Evolutionary conservation across 1,140 invertebrate genomes (phyloP), one percentile per base, ranked within the genome.

Genomic region (Proales similis): DNA sequence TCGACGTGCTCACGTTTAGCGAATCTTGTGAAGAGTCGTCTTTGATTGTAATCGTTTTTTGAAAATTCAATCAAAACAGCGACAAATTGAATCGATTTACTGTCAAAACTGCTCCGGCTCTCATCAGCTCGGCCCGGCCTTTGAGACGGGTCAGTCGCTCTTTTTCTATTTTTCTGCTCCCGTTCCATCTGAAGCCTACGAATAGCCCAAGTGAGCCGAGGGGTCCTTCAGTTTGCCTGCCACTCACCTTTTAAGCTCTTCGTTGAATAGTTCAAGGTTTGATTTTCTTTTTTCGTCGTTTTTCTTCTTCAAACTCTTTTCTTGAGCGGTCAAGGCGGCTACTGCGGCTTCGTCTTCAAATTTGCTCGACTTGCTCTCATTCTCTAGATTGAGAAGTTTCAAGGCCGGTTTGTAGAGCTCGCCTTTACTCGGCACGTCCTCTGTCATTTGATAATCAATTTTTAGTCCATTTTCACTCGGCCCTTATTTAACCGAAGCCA

Each of bases 191-290:
- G 64, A 17, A 63, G 32, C 60, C 64, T 63, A 36, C 17, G 20
- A 65, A 24, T n/a, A n/a, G n/a, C n/a, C n/a, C n/a, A n/a, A 60
- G 46, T 30, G 48, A 26, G 12, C 4, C 29, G 42, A 46, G 39
- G 9, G 6, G 51, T 61, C 49, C 24, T 48, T 4, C 22, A 29
- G 26, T 24, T 32, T 2, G 20, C 6, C 33, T 20, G 11, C 14
- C 14, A 7, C n/a, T 43, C 11, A 76, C 74, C 66, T 65, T 70
- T 75, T 75, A 5, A 77, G 63, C 66, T 77, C 75, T 64, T 96
- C 91, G 75, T 96, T 96, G 68, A 96, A 97, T 2, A 90, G 74
- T 73, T 98, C 94, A 53, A 99, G 78, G 77, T 98, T 97, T 67
- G 88, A 95, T 71, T 95, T 96, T 71, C 90, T 91, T 70, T 92